A percentile compares a stretch with the other conserved stretches of the same genome.
Conservation (phyloP, 2,888 invertebrate genomes). For the Calameuta pallipes region DNA sequence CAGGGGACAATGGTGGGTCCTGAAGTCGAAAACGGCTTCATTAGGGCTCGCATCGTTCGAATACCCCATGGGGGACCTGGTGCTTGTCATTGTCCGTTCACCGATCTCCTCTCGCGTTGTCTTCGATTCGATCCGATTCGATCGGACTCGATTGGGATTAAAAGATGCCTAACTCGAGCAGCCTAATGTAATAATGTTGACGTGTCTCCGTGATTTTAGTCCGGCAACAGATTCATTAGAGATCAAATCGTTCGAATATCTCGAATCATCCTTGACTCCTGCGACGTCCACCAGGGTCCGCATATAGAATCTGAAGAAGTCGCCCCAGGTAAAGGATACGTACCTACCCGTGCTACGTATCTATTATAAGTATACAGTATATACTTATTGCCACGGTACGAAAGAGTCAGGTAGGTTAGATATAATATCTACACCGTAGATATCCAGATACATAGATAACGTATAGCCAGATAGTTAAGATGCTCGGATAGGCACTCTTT, state of each 20-base stretch:
- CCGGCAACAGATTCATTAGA: background rate
- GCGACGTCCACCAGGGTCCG: no score
- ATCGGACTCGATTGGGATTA: no score
- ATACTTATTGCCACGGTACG: no score
- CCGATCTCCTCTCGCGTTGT: background rate
- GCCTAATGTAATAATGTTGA: constrained; percentile 20
- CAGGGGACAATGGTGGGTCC: constrained; percentile 43
- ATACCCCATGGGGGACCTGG: constrained; percentile 26
- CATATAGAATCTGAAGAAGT: no score
- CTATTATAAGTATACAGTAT: no score
- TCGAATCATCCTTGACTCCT: background rate
- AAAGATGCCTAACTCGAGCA: constrained; percentile 19
- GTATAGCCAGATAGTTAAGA: no score
- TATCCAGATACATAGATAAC: no score
- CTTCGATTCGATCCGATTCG: background rate
- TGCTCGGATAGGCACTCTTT: constrained; percentile 39
- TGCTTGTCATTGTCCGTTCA: constrained; percentile 18
- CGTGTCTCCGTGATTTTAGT: constrained; percentile 20
- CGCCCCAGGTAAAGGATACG: no score
- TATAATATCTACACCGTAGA: background rate
- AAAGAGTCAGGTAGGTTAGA: background rate
- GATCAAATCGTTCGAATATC: background rate
- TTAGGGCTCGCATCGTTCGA: constrained; percentile 36
- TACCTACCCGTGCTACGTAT: no score
- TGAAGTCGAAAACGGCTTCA: constrained; percentile 50